Base-by-base conservation (phyloP, 1,140 invertebrate species). In the Ectropis grisescens region DNA sequence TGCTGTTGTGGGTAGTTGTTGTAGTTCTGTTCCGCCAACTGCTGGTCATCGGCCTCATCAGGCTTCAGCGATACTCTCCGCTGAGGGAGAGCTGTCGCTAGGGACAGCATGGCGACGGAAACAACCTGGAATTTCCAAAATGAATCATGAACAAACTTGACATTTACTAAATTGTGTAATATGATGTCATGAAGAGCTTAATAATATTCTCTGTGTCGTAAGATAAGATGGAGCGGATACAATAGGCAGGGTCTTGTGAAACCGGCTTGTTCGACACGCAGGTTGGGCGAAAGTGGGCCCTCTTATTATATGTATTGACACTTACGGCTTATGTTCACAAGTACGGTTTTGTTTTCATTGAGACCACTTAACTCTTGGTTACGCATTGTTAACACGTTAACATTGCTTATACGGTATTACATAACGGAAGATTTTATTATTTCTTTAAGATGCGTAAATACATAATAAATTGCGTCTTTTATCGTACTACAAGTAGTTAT, bases 121-220 rank as follows among this genome's bases (percentile, higher is more conserved):
- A 62, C 54, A 26, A 81, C 48, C 76, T 81, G 65, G 13, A 71
- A 75, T 38, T 11, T 19, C 34, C 22, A 37, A 43, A 46, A 31
- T 35, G 12, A 15, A 16, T 5, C 29, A 29, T 9, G 6, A 23
- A 13, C 8, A 22, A 19, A 32, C 8, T 16, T 26, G 29, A 15
- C 27, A 32, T 38, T 19, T 19, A 19, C 3, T 19, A 19, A 4
- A 28, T 52, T 44, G 39, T 50, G 40, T 46, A 47, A 36, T 35
- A 58, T 71, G 64, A 65, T 65, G 68, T 66, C 62, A 71, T 30
- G 57, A 71, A 48, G 61, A 70, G 65, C 61, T 74, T 75, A 74
- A 75, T 79, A 62, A 74, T 72, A 76, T 72, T 65, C 65, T 49
- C 40, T 44, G 57, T 74, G 61, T 75, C 55, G 69, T 44, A 76